These are phyloP conservation scores for Martes martes DNA, from an alignment of 2,113 vertebrate genomes.

Conservation along the genomic window DNA sequence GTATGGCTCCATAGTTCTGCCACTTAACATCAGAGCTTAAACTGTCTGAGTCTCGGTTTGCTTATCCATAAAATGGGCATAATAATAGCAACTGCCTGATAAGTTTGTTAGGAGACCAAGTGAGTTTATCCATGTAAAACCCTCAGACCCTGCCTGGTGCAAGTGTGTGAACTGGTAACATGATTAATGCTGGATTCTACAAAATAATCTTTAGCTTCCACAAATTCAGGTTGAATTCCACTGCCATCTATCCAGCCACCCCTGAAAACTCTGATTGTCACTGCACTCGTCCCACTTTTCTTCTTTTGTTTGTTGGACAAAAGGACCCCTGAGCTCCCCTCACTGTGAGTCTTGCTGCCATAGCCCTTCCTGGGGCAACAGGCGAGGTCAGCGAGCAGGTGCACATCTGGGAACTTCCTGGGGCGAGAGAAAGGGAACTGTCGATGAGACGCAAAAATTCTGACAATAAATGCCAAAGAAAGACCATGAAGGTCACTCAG, in stretches of 20 bases:
- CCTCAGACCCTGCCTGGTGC: background rate
- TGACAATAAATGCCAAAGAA: background rate
- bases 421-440: background rate
- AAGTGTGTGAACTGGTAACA: background rate
- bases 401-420: background rate
- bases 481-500: background rate
- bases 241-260: too few relatives aligned
- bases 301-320: background rate
- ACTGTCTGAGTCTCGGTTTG: background rate
- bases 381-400: background rate
- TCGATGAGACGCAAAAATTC: background rate
- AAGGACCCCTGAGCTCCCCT: fast-evolving
- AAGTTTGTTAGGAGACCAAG: background rate
- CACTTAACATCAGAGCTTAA: background rate
- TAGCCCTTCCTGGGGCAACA: background rate
- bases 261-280: background rate
- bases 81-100: background rate
- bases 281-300: background rate
- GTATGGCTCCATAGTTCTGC: too few relatives aligned
- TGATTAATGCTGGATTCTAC: background rate
- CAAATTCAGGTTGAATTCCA: background rate
- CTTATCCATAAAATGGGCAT: background rate
- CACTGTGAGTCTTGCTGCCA: background rate
- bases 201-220: background rate
- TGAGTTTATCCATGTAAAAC: background rate